Evolutionary conservation across 2,797 vertebrate genomes (phyloP).

Genomic region (Heliangelus exortis): DNA sequence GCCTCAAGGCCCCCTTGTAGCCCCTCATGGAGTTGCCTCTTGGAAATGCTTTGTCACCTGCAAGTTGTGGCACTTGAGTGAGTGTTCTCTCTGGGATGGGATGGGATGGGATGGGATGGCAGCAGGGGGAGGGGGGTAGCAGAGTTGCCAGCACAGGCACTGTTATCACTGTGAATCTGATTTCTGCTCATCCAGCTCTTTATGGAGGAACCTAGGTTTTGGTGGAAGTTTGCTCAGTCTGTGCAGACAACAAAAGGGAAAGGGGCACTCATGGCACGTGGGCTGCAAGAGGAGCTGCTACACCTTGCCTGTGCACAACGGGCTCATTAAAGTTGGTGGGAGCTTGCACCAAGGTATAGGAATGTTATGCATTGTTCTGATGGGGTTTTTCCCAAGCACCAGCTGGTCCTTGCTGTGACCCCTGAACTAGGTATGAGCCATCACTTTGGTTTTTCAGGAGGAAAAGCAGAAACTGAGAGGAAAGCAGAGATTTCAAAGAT

Average conservation of each 20-base stretch:
- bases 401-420: not conserved
- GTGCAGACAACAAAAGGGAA: not conserved
- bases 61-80: not conserved
- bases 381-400: not conserved
- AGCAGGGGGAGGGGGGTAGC: not conserved
- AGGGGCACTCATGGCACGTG: accelerated
- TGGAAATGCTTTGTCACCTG: not conserved
- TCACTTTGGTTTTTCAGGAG: not conserved
- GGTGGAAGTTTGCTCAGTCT: not conserved
- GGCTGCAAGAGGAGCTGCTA: not conserved
- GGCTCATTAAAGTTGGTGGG: slow-evolving; percentile 16
- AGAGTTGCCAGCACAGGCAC: not conserved
- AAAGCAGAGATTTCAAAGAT: not conserved
- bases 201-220: not conserved
- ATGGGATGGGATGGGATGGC: accelerated
- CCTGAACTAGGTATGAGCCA: not conserved
- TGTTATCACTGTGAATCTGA: not conserved
- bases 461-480: not conserved
- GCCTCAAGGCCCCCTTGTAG: not conserved
- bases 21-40: not conserved
- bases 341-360: not conserved
- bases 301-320: not conserved
- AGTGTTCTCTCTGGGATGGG: not conserved
- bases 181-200: not conserved
- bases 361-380: not conserved